Evolutionary conservation across 2,888 invertebrate genomes (phyloP).

Genomic region (Oeneis ivallda): DNA sequence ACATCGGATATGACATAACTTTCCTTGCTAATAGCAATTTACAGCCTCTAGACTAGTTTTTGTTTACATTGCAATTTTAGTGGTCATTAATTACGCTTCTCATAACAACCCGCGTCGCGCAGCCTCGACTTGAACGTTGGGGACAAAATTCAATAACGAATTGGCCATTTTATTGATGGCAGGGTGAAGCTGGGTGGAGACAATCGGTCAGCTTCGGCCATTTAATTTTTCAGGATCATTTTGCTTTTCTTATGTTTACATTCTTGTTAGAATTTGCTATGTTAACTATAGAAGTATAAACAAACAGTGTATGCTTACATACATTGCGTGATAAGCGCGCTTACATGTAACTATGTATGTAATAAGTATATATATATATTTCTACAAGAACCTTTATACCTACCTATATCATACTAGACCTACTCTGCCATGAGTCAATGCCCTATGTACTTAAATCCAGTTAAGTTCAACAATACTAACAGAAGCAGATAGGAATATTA

Average conservation of each 20-base stretch:
- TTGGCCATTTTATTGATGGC: slow-evolving; percentile 83
- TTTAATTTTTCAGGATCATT: slow-evolving; percentile 64
- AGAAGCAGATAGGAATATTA: slow-evolving; percentile 9
- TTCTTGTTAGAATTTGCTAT: slow-evolving; percentile 48
- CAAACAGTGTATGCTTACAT: slow-evolving; percentile 35
- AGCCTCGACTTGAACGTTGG: slow-evolving; percentile 72
- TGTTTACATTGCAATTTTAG: slow-evolving; percentile 71
- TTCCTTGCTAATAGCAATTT: slow-evolving; percentile 62
- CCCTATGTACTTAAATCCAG: slow-evolving; percentile 34
- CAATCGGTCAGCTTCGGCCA: slow-evolving; percentile 76
- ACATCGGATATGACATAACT: slow-evolving; percentile 78
- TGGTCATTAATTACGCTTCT: slow-evolving; percentile 68
- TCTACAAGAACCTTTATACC: slow-evolving; percentile 13
- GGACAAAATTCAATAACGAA: slow-evolving; percentile 81
- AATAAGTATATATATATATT: background rate
- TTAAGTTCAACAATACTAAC: slow-evolving; percentile 17
- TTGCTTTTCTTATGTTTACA: slow-evolving; percentile 61
- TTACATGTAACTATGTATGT: slow-evolving; percentile 26
- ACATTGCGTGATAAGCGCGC: slow-evolving; percentile 33
- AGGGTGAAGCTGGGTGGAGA: slow-evolving; percentile 79
- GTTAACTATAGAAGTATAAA: slow-evolving; percentile 40
- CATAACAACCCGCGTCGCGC: slow-evolving; percentile 77
- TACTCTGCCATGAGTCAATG: slow-evolving; percentile 37
- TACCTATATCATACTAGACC: slow-evolving; percentile 27
- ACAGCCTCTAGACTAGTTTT: slow-evolving; percentile 57